Evolutionary conservation across 2,888 invertebrate species (phyloP), one percentile per base, ranked within the genome.

Genomic region (Megalurothrips usitatus): DNA sequence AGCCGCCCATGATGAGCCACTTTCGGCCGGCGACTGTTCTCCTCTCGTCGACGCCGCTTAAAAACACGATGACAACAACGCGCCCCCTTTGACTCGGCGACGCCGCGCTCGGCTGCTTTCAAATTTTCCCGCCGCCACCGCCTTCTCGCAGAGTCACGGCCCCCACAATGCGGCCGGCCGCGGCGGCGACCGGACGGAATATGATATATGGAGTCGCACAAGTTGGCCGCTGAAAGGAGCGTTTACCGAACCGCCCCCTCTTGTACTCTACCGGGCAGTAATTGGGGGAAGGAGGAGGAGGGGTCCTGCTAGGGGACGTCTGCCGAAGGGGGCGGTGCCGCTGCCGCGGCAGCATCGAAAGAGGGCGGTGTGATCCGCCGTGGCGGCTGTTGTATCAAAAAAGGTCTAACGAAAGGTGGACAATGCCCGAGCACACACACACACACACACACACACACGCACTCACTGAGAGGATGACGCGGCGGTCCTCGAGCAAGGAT

Each of bases 321-420:
- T 58, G 58, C n/a, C 14, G 58, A 52, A 52, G 58, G 58, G 58
- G 58, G 58, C n/a, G 58, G 58, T 43, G 34, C 34, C 34, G 34
- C 3, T 6, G 34, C 3, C 3, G 34, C 34, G 34, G 58, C 19
- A 58, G n/a, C n/a, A 58, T 17, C 19, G 58, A 17, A n/a, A n/a
- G 58, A 17, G 58, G 58, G 58, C 19, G 58, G 17, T 17, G 58
- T 58, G 58, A 58, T 58, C 58, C 17, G 58, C 19, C 58, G n/a
- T 10, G 68, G 68, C 23, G 68, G 26, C 68, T 58, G 68, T 75
- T 75, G 68, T 75, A 75, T 75, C 68, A 75, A 75, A 75, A 75
- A 75, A 23, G 68, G 68, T 75, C 68, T 75, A 75, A 58, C 58
- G 58, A 58, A 58, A 58, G 68, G 68, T 75, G 68, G 68, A 75